phyloP scores from a whole-genome alignment of 1,140 invertebrate species.

The Sinella curviseta region DNA sequence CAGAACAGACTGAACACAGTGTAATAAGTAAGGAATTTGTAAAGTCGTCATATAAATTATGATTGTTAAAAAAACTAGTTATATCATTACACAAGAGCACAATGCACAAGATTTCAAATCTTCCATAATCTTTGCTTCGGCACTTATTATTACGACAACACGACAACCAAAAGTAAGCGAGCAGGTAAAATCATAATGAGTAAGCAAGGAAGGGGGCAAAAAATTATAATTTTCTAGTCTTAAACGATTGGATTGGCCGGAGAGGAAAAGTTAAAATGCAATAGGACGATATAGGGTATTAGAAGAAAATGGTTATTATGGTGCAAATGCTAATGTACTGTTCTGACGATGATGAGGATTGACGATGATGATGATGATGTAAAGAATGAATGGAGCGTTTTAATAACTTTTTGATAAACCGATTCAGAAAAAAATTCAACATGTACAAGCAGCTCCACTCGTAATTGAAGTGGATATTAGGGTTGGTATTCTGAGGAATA shows the following conservation, averaged over 20 bases:
- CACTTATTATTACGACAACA: too few species aligned
- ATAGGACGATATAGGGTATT: neutral
- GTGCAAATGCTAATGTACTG: neutral
- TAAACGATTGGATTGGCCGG: neutral
- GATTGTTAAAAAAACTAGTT: too few species aligned
- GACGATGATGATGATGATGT: neutral
- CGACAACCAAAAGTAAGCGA: too few species aligned
- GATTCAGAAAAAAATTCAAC: neutral
- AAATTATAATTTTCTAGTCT: conserved; percentile 15
- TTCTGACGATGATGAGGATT: neutral
- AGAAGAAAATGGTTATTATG: neutral
- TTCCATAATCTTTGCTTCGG: neutral
- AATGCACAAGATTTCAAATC: neutral
- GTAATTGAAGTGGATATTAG: neutral
- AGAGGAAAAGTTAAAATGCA: neutral
- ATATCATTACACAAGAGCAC: too few species aligned
- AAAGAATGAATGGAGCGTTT: neutral
- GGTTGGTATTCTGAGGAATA: neutral
- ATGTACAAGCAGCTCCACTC: neutral
- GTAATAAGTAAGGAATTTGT: too few species aligned
- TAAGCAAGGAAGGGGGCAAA: neutral
- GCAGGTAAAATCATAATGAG: neutral
- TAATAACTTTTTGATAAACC: neutral
- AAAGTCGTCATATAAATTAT: too few species aligned
- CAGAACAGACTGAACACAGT: too few species aligned